phyloP scores from a whole-genome alignment of 1,140 invertebrate genomes.

The Arctopsyche grandis region DNA sequence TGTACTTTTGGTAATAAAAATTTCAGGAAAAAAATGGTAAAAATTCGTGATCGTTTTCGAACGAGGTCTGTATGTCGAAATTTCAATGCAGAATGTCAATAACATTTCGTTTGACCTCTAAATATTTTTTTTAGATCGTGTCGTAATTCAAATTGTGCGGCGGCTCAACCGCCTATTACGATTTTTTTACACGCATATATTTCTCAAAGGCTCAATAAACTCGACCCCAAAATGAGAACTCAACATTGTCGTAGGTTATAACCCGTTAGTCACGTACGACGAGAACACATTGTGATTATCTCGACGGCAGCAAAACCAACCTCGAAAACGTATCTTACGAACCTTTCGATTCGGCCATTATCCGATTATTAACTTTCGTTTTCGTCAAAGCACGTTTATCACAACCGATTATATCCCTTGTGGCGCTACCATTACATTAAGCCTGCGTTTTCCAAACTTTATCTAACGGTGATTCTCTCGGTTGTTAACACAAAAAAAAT shows the following conservation, averaged over 20 bases:
- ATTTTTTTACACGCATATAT: constrained; percentile 7
- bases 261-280: constrained; percentile 24
- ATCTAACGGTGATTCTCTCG: background rate
- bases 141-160: constrained; percentile 15
- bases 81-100: constrained; percentile 29
- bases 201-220: constrained; percentile 29
- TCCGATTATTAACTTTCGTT: background rate
- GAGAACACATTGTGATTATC: constrained; percentile 8
- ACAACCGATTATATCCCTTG: background rate
- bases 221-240: background rate
- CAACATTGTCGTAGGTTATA: constrained; percentile 33
- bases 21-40: background rate
- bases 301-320: background rate
- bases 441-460: background rate
- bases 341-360: background rate
- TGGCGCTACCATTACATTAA: background rate
- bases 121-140: constrained; percentile 17
- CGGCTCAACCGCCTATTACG: constrained; percentile 19
- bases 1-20: background rate
- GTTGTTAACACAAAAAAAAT: no score
- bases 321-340: background rate
- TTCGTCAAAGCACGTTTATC: background rate
- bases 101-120: constrained; percentile 32
- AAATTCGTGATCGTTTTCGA: constrained; percentile 19
- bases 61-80: constrained; percentile 30